Evolutionary conservation across 2,113 vertebrate genomes (phyloP), one percentile per base, ranked within the genome.

Genomic region (Naja naja): DNA sequence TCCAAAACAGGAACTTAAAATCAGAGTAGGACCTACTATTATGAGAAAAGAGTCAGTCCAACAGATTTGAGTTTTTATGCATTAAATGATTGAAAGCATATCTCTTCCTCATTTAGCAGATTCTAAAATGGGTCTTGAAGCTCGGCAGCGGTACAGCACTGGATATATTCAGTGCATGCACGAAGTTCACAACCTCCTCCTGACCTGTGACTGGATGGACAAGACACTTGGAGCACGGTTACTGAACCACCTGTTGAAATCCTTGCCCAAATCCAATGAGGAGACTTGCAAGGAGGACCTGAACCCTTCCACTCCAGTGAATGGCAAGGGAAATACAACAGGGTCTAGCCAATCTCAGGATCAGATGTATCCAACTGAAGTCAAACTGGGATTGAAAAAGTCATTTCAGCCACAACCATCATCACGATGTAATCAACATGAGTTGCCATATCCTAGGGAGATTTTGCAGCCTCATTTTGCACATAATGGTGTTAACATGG

Each of bases 121-220:
- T 69, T 96, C 97, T 53, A 96, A 97, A 20, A 90, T 97, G 92
- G 97, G 98, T 3, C 94, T 98, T 89, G 98, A 98, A 93, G 98
- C 98, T 20, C 98, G 98, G 96, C 98, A 99, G 97, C 97, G 98
- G 20, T 98, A 98, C 97, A 98, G 98, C 97, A 98, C 98, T 0
- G 98, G 98, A 5, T 99, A 99, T 96, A 99, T 99, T 90, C 98
- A 99, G 97, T 99, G 98, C 95, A 98, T 99, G 98, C 98, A 98
- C 2, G 98, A 99, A 96, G 98, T 99, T 89, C 98, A 99, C 97
- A 99, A 98, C 96, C 98, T 99, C 95, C 98, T 99, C 74, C 97
- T 99, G 91, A 98, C 98, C 81, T 99, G 98, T 1, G 98, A 99
- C 54, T 99, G 99, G 99, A 98, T 99, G 98, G 99, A 99, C 97